Base-by-base conservation (phyloP, 2,888 invertebrate genomes). In the Drosophila macrothrix region DNA sequence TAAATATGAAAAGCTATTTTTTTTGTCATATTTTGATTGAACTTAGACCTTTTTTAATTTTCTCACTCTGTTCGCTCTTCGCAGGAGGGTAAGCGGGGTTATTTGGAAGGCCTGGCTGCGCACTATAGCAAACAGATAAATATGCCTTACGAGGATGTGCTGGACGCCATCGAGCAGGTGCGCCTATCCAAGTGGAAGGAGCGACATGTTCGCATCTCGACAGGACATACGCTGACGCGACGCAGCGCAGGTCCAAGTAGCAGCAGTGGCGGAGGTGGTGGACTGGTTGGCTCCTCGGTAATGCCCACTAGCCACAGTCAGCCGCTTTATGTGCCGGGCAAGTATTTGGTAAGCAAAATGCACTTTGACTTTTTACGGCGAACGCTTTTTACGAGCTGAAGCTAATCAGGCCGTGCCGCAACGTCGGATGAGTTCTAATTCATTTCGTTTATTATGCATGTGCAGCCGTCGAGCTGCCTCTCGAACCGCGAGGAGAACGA, bases 401-500 rank as follows among this genome's bases (percentile, higher is more conserved):
- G 76, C 84, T 84, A 88, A 84, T 84, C 88, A 83, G 77, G 66
- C 56, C 67, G 68, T n/a, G 35, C 49, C 43, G 39, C 59, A 25
- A 43, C 62, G 67, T 37, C 52, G 52, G 49, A 50, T 67, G 63
- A 56, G 62, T 73, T 84, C 88, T 84, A 84, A 84, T 86, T 76
- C 84, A 77, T 83, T 77, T 89, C 77, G 67, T 86, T 89, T 76
- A 80, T 82, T 84, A 84, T 89, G 86, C 84, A 82, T 72, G 69
- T 92, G 83, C 94, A 97, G 97, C 97, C 97, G 76, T 97, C 97
- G 88, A 97, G 97, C 94, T 97, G 97, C 93, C 95, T 97, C 90
- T 96, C 97, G 85, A 97, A 97, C 93, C 97, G 97, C 91, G 97
- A 97, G 94, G 97, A 97, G 93, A 97, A 97, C 91, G 97, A 97